Evolutionary conservation across 2,888 invertebrate species (phyloP), one percentile per base, ranked within the genome.

Genomic region (Argyresthia goedartella): DNA sequence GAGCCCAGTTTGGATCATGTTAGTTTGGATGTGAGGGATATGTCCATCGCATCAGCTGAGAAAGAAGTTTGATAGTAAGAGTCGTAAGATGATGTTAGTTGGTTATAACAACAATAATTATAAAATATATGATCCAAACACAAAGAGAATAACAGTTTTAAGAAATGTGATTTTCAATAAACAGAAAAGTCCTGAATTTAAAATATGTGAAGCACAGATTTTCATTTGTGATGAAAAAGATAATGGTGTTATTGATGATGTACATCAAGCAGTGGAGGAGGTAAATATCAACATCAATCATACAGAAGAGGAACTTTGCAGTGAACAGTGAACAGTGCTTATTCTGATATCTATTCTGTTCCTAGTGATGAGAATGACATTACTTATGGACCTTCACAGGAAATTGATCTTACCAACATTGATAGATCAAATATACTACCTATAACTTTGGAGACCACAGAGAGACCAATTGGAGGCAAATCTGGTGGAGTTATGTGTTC

Each of bases 41-140:
- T 59, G 64, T 64, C 0, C 69, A 72, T 55, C 69, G 8, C 57
- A 69, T 34, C 55, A 64, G 48, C 53, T 55, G 13, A 57, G 69
- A 52, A 58, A 52, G 42, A 59, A 64, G 33, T 33, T 63, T 1
- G 61, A 60, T 6, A 59, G 52, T 25, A 65, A 64, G 49, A 62
- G 62, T 54, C 10, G 45, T 6, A 63, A 61, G 39, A 55, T 59
- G 54, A 52, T 66, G 8, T 54, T 67, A 42, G 58, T 71, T 11
- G 67, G 68, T 0, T 69, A 70, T 62, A 58, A 60, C 1, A 55
- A 62, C 10, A 58, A 55, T 6, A 67, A 66, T n/a, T 66, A 67
- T 34, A 62, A 60, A 51, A 62, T 67, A 58, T 67, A 53, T 55
- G 50, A 62, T 53, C 1, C n/a, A 7, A 51, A 55, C 1, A 61